Conservation (phyloP, 2,113 vertebrate species). For the Ptilonorhynchus violaceus region DNA sequence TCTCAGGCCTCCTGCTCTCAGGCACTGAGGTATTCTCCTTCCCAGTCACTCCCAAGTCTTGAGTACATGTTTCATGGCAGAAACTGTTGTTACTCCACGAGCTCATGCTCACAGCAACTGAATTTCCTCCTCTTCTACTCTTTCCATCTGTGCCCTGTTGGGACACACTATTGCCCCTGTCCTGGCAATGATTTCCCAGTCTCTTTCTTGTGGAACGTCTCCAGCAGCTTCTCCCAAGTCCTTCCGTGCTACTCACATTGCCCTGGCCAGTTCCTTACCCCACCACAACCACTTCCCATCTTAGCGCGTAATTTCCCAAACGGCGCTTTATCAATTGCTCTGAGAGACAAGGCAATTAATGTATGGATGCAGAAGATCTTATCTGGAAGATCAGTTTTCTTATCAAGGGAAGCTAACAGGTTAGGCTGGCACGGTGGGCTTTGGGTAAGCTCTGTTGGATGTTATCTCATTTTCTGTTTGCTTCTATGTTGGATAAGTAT, state of each 20-base stretch:
- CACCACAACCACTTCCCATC: not conserved
- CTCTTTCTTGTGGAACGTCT: not conserved
- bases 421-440: not conserved
- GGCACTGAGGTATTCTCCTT: not conserved
- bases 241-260: not conserved
- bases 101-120: not conserved
- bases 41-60: not conserved
- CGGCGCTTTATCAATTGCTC: not conserved
- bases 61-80: not conserved
- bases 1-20: not conserved
- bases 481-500: not conserved
- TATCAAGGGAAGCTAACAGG: slow-evolving; percentile 10
- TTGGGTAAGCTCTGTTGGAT: not conserved
- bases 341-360: not conserved
- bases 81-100: not conserved
- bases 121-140: not conserved
- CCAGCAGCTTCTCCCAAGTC: not conserved
- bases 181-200: not conserved
- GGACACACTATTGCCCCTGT: not conserved
- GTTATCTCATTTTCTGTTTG: slow-evolving; percentile 23
- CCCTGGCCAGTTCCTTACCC: not conserved
- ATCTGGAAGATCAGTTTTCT: not conserved
- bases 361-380: not conserved
- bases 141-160: not conserved
- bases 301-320: not conserved